Evolutionary conservation across 2,888 invertebrate species (phyloP).

Genomic region (Macaria liturata): DNA sequence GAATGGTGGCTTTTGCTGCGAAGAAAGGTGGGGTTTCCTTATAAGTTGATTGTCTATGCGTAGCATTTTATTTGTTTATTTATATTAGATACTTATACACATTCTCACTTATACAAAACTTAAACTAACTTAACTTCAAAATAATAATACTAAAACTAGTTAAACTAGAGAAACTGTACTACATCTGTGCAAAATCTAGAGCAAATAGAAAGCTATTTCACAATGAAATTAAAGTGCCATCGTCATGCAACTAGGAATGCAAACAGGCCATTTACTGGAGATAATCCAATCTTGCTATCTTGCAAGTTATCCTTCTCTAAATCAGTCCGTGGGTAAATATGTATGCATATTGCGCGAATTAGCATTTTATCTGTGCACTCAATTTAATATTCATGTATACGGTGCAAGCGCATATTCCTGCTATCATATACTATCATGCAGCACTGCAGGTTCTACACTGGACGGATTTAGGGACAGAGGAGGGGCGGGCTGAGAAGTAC

Average conservation of each 20-base stretch:
- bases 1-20: too few species aligned
- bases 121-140: too few species aligned
- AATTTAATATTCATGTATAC: constrained; percentile 78
- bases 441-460: constrained; percentile 6
- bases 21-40: too few species aligned
- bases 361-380: constrained; percentile 76
- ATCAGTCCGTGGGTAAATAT: constrained; percentile 66
- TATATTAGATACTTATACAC: too few species aligned
- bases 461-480: neutral
- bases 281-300: constrained; percentile 54
- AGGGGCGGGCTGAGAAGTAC: too few species aligned
- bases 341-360: constrained; percentile 67
- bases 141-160: too few species aligned
- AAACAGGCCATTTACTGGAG: constrained; percentile 37
- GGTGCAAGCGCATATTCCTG: constrained; percentile 63
- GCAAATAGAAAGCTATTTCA: neutral
- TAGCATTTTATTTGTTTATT: too few species aligned
- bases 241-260: constrained; percentile 12
- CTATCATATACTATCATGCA: constrained; percentile 36
- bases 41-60: too few species aligned
- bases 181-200: neutral
- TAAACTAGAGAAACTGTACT: too few species aligned
- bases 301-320: constrained; percentile 57
- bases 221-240: constrained; percentile 4
- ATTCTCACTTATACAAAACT: too few species aligned